Base-by-base conservation (phyloP, 2,113 vertebrate species). In the Hippolais icterina region DNA sequence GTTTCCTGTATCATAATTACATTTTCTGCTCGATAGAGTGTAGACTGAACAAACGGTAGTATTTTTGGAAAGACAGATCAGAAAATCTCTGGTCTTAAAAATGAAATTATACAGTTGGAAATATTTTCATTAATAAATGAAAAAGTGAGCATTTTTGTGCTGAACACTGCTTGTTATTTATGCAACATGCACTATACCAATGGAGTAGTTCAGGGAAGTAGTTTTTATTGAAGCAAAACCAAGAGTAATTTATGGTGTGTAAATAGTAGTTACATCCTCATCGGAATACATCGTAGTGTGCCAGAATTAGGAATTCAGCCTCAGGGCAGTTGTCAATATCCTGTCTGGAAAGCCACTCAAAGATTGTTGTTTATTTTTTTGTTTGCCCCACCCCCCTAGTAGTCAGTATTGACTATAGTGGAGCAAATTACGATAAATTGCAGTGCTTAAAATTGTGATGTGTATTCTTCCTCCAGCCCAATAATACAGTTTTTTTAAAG, bases 211-310 rank as follows among this genome's bases (percentile, higher is more conserved):
- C 21, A 81, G 39, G 66, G 39, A 75, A 69, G 27, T 27, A 15
- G 37, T 70, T 66, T 80, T 56, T 44, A 63, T 72, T 70, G 35
- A 86, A 54, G 13, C 13, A 50, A 85, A 87, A 33, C 0, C 29
- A 72, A 37, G 31, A 54, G 24, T 80, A 59, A 56, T 27, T 27
- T 85, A 33, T 65, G n/a, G 9, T 71, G 6, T 69, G 11, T 83
- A 41, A 65, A 76, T 18, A 61, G 28, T 61, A 69, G 42, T 69
- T 80, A 9, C 4, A 41, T 61, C 29, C 29, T 83, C 46, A 81
- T 57, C 0, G 0, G 54, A 70, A 42, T 69, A 63, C 18, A n/a
- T 41, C 41, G 50, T 0, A 0, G 0, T 57, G 23, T 84, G 19
- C 54, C 49, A 61, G 47, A 69, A 83, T 65, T 59, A 50, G 13